Base-by-base conservation (phyloP, 2,888 invertebrate genomes). In the Lasioglossum zephyrum region DNA sequence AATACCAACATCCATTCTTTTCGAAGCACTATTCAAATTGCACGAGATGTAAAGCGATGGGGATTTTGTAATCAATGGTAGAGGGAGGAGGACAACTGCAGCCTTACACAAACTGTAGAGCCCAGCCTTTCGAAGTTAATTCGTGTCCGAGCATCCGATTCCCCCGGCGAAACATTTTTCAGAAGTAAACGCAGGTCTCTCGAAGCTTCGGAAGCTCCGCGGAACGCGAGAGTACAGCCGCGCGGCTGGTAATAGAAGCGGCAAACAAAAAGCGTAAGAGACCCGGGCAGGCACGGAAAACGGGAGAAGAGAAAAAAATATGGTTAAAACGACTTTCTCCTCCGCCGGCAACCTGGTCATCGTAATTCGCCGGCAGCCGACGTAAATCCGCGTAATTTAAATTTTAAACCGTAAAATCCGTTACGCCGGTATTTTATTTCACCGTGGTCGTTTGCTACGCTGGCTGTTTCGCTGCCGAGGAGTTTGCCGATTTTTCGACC, bases 361-460 rank as follows among this genome's bases (percentile, higher is more conserved):
- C 85, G 79, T 84, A 84, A 84, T 77, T 86, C 77, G 77, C 49
- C 47, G 13, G 22, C n/a, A 57, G 69, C 53, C 66, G 77, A 66
- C 77, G 79, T 79, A 80, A 86, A 86, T 87, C 86, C 74, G 31
- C 57, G 87, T 66, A 86, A 87, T 87, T 82, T 82, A 86, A 87
- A 87, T 86, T 87, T 87, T 73, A 77, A 87, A 87, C 57, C 49
- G 82, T 57, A 82, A 82, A 80, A 80, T 82, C 79, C 41, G 87
- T 85, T 81, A 81, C 57, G 60, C 66, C 39, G 81, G 73, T 60
- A 63, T 81, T 85, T 85, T 85, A 81, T 85, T 76, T 73, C 78
- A 6, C 57, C 22, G 53, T 76, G 78, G 13, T 47, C 22, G 53
- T 16, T 16, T 26, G 22, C 66, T 2, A 1, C 8, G 39, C 22